phyloP scores from a whole-genome alignment of 1,140 invertebrate species.

The Sminthurinus signatus region DNA sequence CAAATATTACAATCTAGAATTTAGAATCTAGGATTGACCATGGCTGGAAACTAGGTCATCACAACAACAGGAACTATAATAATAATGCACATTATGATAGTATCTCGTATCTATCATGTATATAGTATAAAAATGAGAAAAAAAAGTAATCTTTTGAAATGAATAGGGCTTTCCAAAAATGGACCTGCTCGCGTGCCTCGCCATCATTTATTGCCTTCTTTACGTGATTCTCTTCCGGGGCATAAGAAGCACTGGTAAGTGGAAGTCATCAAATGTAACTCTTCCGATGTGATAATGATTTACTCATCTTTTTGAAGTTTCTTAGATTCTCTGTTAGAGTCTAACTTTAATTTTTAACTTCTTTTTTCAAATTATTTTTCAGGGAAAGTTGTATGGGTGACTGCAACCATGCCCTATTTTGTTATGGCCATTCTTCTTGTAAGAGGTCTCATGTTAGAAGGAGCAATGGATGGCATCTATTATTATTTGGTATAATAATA shows the following conservation, averaged over 20 bases:
- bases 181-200: conserved; percentile 38
- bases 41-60: too few relatives aligned
- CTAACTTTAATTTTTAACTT: too few relatives aligned
- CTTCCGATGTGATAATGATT: too few relatives aligned
- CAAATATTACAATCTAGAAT: too few relatives aligned
- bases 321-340: too few relatives aligned
- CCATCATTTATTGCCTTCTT: conserved; percentile 37
- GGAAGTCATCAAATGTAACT: not conserved
- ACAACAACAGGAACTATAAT: too few relatives aligned
- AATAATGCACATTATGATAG: too few relatives aligned
- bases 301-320: too few relatives aligned
- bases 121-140: too few relatives aligned
- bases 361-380: conserved; percentile 6
- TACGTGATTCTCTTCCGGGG: conserved; percentile 39
- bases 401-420: conserved; percentile 70
- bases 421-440: conserved; percentile 65
- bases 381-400: conserved; percentile 75
- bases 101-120: too few relatives aligned
- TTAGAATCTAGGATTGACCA: too few relatives aligned
- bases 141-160: too few relatives aligned
- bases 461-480: conserved; percentile 47
- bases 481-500: conserved; percentile 50
- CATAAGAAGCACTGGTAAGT: conserved; percentile 35
- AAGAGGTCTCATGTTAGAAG: conserved; percentile 58
- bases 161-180: conserved; percentile 33